Conservation (phyloP, 2,797 vertebrate species). For the Lerista edwardsae region DNA sequence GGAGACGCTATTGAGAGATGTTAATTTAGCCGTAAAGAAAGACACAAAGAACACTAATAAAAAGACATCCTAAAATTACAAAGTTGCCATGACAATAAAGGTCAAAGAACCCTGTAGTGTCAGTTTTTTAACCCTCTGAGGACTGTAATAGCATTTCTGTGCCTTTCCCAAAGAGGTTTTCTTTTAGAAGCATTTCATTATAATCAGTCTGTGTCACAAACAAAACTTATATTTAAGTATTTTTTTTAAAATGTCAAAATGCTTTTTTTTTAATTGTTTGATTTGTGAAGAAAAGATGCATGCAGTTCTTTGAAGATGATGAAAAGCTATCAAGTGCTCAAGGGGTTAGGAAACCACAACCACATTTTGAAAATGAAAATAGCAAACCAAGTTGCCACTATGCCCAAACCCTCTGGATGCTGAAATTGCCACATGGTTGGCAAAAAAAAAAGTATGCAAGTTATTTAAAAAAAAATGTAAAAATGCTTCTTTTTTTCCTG, state of each 20-base stretch:
- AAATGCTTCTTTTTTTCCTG: slow-evolving; percentile 84
- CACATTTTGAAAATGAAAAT: slow-evolving; percentile 52
- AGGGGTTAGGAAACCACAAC: slow-evolving; percentile 74
- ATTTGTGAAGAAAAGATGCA: slow-evolving; percentile 76
- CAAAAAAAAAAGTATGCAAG: slow-evolving; percentile 88
- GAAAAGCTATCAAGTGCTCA: slow-evolving; percentile 74
- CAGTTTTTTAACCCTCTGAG: slow-evolving; percentile 86
- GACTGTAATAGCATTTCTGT: slow-evolving; percentile 90
- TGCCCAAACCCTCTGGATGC: slow-evolving; percentile 79
- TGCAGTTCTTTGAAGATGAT: slow-evolving; percentile 74
- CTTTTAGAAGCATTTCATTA: slow-evolving; percentile 73
- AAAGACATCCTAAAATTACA: slow-evolving; percentile 81
- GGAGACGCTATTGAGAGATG: slow-evolving; percentile 82
- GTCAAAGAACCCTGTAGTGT: slow-evolving; percentile 81
- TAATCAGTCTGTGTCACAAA: slow-evolving; percentile 77
- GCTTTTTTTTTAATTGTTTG: slow-evolving; percentile 68
- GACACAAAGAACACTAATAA: slow-evolving; percentile 81
- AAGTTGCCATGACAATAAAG: slow-evolving; percentile 85
- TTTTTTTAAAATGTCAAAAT: slow-evolving; percentile 61
- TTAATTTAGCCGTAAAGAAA: slow-evolving; percentile 82
- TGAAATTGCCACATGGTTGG: slow-evolving; percentile 77
- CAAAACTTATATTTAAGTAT: slow-evolving; percentile 72
- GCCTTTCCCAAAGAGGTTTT: slow-evolving; percentile 83
- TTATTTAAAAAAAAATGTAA: slow-evolving; percentile 84
- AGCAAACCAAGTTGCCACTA: slow-evolving; percentile 73